Conservation (phyloP, 2,888 invertebrate species). For the Ichneumoninae sp. region DNA sequence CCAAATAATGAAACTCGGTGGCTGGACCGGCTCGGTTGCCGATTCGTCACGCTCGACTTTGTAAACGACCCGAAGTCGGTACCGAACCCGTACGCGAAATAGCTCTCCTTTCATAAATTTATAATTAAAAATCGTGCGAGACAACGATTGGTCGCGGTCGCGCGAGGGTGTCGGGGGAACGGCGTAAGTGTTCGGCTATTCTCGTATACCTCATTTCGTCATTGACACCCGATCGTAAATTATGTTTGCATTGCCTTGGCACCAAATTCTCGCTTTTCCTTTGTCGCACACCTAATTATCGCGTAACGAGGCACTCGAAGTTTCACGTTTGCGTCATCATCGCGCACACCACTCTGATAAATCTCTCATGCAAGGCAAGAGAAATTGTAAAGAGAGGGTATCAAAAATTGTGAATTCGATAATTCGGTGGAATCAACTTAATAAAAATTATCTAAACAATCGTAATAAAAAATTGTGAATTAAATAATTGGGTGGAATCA, state of each 20-base stretch:
- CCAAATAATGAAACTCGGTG: slow-evolving; percentile 71
- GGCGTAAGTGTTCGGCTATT: slow-evolving; percentile 16
- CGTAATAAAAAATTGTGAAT: too few species aligned
- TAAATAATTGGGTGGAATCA: background rate
- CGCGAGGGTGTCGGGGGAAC: slow-evolving; percentile 34
- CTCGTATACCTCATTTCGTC: slow-evolving; percentile 12
- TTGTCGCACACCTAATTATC: slow-evolving; percentile 42
- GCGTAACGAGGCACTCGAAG: background rate
- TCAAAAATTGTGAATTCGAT: too few species aligned
- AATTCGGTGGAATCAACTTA: background rate
- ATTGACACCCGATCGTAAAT: slow-evolving; percentile 43
- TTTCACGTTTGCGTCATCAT: background rate
- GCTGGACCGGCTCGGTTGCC: slow-evolving; percentile 54
- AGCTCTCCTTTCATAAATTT: slow-evolving; percentile 62
- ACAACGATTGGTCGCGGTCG: slow-evolving; percentile 48
- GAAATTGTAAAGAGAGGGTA: background rate
- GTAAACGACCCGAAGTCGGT: background rate
- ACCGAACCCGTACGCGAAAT: slow-evolving; percentile 18
- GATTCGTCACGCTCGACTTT: slow-evolving; percentile 65
- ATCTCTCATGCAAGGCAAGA: background rate
- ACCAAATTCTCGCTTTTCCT: slow-evolving; percentile 37
- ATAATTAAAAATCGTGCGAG: slow-evolving; percentile 60
- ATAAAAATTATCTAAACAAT: background rate
- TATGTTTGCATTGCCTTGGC: slow-evolving; percentile 29
- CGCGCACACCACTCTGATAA: background rate